phyloP scores from a whole-genome alignment of 2,888 invertebrate genomes.

The Nephrotoma flavescens region DNA sequence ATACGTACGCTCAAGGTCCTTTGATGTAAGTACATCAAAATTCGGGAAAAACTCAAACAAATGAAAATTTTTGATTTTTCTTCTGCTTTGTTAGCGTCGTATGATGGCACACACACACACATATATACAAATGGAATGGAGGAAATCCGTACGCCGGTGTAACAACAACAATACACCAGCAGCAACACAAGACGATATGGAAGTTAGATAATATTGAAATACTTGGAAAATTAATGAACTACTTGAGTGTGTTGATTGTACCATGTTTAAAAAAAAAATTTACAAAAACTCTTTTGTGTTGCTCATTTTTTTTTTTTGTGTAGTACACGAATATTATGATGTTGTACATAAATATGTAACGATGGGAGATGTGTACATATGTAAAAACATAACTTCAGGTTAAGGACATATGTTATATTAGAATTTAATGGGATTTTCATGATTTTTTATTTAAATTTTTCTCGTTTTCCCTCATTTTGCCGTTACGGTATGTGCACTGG shows the following conservation, averaged over 20 bases:
- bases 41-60: background rate
- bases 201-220: background rate
- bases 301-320: background rate
- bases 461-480: background rate
- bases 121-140: background rate
- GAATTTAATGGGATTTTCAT: background rate
- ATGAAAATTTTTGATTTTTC: background rate
- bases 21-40: background rate
- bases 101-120: background rate
- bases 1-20: background rate
- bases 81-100: background rate
- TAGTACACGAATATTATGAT: background rate
- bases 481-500: background rate
- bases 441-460: background rate
- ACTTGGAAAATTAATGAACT: background rate
- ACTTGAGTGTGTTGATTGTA: background rate
- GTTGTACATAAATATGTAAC: background rate
- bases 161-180: background rate
- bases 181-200: background rate
- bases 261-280: background rate
- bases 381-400: background rate
- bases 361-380: background rate
- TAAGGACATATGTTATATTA: background rate
- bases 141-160: background rate
- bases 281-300: background rate